Evolutionary conservation across 2,888 invertebrate genomes (phyloP).

Genomic region (Trilocha varians): DNA sequence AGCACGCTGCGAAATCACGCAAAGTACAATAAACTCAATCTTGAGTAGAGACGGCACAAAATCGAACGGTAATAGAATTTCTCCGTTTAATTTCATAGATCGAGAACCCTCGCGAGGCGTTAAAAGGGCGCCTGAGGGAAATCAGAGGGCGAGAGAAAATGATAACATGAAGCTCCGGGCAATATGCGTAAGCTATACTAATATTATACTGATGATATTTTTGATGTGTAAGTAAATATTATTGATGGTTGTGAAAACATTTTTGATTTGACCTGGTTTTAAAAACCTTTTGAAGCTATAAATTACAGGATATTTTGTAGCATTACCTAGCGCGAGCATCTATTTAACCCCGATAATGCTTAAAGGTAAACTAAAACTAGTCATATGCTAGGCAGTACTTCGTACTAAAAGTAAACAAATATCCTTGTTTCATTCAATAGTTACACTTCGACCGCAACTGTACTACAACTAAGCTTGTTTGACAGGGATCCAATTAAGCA

Average conservation of each 20-base stretch:
- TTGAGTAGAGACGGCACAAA: conserved; percentile 32
- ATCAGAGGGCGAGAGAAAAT: conserved; percentile 42
- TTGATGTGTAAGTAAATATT: too few species aligned
- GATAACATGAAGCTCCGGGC: conserved; percentile 35
- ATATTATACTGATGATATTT: neutral
- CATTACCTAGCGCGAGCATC: too few species aligned
- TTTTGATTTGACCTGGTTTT: too few species aligned
- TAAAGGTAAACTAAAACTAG: too few species aligned
- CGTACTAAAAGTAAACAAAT: too few species aligned
- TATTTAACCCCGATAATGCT: too few species aligned
- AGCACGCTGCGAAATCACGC: conserved; percentile 14
- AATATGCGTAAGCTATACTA: conserved; percentile 8
- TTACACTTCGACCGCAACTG: neutral
- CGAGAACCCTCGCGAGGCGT: conserved; percentile 45
- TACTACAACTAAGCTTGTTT: neutral
- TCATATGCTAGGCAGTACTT: too few species aligned
- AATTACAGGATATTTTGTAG: too few species aligned
- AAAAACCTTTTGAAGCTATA: too few species aligned
- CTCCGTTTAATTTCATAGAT: conserved; percentile 47
- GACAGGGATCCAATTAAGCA: conserved; percentile 9
- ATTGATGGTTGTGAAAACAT: too few species aligned
- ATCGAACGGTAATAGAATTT: conserved; percentile 48
- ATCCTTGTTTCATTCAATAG: too few species aligned
- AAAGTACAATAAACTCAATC: conserved; percentile 38
- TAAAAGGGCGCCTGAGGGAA: conserved; percentile 48